Base-by-base conservation (phyloP, 2,888 invertebrate genomes). In the Eupithecia centaureata region DNA sequence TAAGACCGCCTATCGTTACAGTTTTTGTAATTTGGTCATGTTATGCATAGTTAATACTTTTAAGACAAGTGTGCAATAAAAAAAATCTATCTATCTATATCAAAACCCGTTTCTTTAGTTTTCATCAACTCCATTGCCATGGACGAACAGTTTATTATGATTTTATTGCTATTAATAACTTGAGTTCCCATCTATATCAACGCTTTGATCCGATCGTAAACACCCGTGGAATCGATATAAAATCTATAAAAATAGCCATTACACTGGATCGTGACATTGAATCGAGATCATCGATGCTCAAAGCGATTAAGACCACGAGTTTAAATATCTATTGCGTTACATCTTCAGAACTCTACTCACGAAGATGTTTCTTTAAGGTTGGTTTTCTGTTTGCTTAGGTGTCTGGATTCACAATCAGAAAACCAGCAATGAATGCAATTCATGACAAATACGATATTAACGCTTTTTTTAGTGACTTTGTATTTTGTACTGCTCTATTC, bases 231-330 rank as follows among this genome's bases (percentile, higher is more conserved):
- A 76, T 73, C 73, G 73, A 72, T 73, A 67, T 70, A 71, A 76
- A 75, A 75, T 74, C 71, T 68, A 72, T 76, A 72, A 70, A 68
- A 72, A 76, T 73, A 77, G 58, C 65, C 67, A 72, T 75, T 74
- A 74, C 67, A 68, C 65, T 65, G 61, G 68, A 74, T 75, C 77
- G 76, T 77, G 77, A 75, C 76, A 74, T 77, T 75, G 74, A 70
- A 73, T 72, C 65, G 65, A 65, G 71, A 68, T 70, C 61, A 61
- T 70, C 70, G 72, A 75, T 72, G 71, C 68, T 74, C 67, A 69
- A 71, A 77, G 27, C 66, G 69, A 71, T 72, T 72, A 63, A 66
- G 66, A 73, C 71, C 73, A 73, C 71, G 71, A 74, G 61, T 54
- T 60, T 60, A 71, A 72, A 75, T 59, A 67, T 69, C 61, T 66